Conservation (phyloP, 2,797 vertebrate species). For the Neosilurus hyrtlii region DNA sequence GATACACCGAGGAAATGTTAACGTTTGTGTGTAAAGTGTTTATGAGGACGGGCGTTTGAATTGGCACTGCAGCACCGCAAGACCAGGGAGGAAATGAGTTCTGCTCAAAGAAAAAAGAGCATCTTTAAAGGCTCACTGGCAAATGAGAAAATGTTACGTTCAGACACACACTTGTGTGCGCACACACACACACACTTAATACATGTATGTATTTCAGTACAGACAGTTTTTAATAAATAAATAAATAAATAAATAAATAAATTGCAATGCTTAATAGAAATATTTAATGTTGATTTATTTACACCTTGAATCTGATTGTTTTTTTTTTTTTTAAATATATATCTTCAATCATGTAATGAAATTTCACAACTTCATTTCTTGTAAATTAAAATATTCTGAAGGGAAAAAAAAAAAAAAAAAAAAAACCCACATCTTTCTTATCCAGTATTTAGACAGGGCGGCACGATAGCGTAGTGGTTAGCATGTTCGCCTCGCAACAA, state of each 20-base stretch:
- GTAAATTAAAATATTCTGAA: background rate
- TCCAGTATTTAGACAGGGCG: too few relatives aligned
- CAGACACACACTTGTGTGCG: background rate
- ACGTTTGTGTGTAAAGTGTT: background rate
- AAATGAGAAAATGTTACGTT: background rate
- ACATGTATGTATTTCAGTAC: background rate
- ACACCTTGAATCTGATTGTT: background rate
- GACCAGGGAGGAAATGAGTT: conserved; percentile 40
- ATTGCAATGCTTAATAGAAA: background rate
- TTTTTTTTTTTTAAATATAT: too few relatives aligned
- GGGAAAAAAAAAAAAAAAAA: too few relatives aligned
- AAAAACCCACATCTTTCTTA: too few relatives aligned
- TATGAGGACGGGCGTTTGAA: background rate
- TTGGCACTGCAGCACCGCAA: background rate
- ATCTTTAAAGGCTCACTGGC: background rate
- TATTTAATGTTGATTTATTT: background rate
- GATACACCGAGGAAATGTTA: background rate
- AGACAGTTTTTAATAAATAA: background rate
- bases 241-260: background rate
- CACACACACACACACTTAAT: background rate
- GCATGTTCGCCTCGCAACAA: too few relatives aligned
- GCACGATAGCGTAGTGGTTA: too few relatives aligned
- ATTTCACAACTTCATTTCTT: background rate
- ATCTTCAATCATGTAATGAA: too few relatives aligned
- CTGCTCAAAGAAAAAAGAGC: background rate